Base-by-base conservation (phyloP, 1,140 invertebrate genomes). In the Frieseomelitta varia region DNA sequence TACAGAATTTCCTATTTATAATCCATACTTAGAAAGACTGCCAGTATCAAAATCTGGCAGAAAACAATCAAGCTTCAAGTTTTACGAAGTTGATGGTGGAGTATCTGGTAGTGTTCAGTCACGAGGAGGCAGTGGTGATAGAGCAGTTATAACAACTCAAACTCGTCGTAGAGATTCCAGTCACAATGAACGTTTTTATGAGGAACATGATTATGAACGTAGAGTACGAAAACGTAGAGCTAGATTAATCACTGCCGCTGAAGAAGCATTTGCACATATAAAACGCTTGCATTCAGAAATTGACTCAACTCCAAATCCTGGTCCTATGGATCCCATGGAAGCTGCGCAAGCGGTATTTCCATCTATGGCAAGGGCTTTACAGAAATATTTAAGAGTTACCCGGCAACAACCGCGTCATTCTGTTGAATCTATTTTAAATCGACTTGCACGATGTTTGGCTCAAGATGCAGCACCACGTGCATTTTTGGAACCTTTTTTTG, bases 201-300 rank as follows among this genome's bases (percentile, higher is more conserved):
- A 99, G 94, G 99, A 99, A 94, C 98, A 99, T 92, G 99, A 99
- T 94, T 99, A 99, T 92, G 99, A 99, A 88, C 95, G 98, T 72
- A 95, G 99, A 71, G 98, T 99, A 27, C 96, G 97, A 80, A 99
- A 99, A 93, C 95, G 99, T 0, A 96, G 97, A 90, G 98, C 98
- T 4, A 95, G 99, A 30, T 95, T 99, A 2, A 96, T 99, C 24
- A 98, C 98, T 15, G 98, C 99, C 2, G 97, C 98, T 6, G 99
- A 99, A 94, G 99, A 99, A 93, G 98, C 99, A 0, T 99, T 99
- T 93, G 98, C 98, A 14, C 98, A 99, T 92, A 99, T 99, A 85
- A 98, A 97, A 95, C 95, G 97, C 30, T 95, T 97, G 61, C 96
- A 97, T 85, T 96, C 97, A 81, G 96, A 97, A 82, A 95, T 96